Percentiles rank a stretch among this genome's conserved stretches.
Conservation (phyloP, 2,113 vertebrate species). For the Kryptolebias marmoratus region DNA sequence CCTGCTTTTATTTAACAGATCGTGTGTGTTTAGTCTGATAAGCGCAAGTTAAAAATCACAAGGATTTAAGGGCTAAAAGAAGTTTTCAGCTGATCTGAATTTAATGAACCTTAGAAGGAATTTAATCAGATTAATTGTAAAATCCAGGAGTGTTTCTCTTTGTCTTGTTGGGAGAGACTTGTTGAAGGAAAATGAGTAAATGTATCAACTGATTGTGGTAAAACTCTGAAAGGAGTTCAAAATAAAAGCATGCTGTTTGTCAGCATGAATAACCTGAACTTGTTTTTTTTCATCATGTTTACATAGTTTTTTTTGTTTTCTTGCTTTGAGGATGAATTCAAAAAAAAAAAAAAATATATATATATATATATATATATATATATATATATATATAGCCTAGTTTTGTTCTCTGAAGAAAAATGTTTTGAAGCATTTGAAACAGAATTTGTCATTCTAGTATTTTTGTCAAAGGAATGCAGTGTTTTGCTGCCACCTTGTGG, state of each 20-base stretch:
- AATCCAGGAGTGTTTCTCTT: neutral
- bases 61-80: neutral
- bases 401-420: neutral
- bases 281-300: conserved; percentile 8
- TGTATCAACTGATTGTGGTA: neutral
- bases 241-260: neutral
- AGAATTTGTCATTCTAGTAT: neutral
- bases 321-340: neutral
- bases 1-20: neutral
- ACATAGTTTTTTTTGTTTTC: neutral
- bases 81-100: neutral
- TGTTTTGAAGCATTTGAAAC: conserved; percentile 13
- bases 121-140: neutral
- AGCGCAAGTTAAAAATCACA: neutral
- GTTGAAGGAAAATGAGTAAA: conserved; percentile 1
- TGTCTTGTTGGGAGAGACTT: neutral
- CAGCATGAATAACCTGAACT: conserved; percentile 5
- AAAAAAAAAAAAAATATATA: neutral
- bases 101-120: neutral
- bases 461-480: conserved; percentile 14
- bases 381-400: too few relatives aligned
- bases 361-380: too few relatives aligned
- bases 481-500: conserved; percentile 52
- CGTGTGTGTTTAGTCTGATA: neutral
- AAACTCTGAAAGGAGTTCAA: neutral